phyloP scores from a whole-genome alignment of 1,140 invertebrate genomes.

The Tetramorium parvispinum region DNA sequence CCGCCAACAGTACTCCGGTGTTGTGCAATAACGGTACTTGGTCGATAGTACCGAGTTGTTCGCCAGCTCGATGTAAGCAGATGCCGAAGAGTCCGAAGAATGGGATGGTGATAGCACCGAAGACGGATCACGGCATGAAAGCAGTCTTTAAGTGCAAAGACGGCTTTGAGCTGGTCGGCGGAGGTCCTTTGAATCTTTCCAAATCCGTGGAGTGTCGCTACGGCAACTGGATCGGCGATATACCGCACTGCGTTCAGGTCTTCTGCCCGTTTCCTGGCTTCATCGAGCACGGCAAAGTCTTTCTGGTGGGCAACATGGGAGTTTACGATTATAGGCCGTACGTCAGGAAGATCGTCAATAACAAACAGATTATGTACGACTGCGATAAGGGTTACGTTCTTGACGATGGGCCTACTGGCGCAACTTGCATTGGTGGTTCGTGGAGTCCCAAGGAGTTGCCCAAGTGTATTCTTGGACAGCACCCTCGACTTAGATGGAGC shows the following conservation, averaged over 20 bases:
- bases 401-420: constrained; percentile 95
- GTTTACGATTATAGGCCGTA: constrained; percentile 98
- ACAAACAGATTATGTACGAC: constrained; percentile 98
- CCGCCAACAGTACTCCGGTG: constrained; percentile 90
- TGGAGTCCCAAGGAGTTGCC: constrained; percentile 94
- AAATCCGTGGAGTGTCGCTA: constrained; percentile 93
- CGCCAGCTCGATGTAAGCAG: constrained; percentile 95
- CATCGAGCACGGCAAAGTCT: constrained; percentile 95
- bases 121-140: constrained; percentile 97
- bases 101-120: constrained; percentile 98
- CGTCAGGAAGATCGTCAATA: constrained; percentile 95
- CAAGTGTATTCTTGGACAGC: constrained; percentile 92
- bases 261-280: constrained; percentile 97
- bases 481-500: constrained; percentile 93
- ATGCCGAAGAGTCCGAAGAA: constrained; percentile 95
- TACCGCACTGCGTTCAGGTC: constrained; percentile 93
- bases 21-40: constrained; percentile 98
- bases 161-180: constrained; percentile 91
- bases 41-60: constrained; percentile 96
- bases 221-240: constrained; percentile 96
- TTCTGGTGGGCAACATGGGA: constrained; percentile 98
- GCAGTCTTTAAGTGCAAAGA: constrained; percentile 97
- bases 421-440: constrained; percentile 95
- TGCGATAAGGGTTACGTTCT: constrained; percentile 96
- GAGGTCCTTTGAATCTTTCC: constrained; percentile 87